A percentile compares a stretch with the other conserved stretches of the same genome.
Evolutionary conservation across 2,888 invertebrate genomes (phyloP).

Genomic region (Zhuqinia jingwanae): DNA sequence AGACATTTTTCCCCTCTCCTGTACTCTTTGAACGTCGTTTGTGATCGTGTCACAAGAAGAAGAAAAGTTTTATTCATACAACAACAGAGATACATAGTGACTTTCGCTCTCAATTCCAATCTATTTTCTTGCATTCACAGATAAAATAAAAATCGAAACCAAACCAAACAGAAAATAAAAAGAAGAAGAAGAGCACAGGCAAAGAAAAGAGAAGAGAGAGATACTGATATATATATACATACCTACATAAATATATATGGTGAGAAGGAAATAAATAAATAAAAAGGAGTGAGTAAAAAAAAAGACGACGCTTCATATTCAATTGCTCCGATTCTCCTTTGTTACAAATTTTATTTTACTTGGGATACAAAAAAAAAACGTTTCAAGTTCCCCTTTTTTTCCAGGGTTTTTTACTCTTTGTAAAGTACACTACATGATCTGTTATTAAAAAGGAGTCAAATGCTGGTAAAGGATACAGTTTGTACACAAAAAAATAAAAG

Average conservation of each 20-base stretch:
- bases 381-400: conserved; percentile 36
- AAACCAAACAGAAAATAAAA: background rate
- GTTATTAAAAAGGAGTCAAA: background rate
- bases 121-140: conserved; percentile 2
- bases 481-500: background rate
- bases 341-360: conserved; percentile 14
- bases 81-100: conserved; percentile 19
- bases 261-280: too few relatives aligned
- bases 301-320: conserved; percentile 13
- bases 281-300: too few relatives aligned
- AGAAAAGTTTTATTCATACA: background rate
- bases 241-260: too few relatives aligned
- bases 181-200: background rate
- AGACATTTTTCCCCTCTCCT: too few relatives aligned
- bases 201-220: too few relatives aligned
- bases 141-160: too few relatives aligned
- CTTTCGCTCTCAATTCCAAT: background rate
- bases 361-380: conserved; percentile 1
- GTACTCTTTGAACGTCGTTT: too few relatives aligned
- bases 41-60: conserved; percentile 42
- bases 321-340: conserved; percentile 30
- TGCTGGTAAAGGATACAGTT: background rate
- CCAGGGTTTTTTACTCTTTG: background rate
- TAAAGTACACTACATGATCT: background rate
- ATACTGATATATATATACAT: too few relatives aligned